Percentiles rank a stretch among this genome's conserved stretches.
Evolutionary conservation across 2,888 invertebrate genomes (phyloP).

Genomic region (Hipparchia sbordonii): DNA sequence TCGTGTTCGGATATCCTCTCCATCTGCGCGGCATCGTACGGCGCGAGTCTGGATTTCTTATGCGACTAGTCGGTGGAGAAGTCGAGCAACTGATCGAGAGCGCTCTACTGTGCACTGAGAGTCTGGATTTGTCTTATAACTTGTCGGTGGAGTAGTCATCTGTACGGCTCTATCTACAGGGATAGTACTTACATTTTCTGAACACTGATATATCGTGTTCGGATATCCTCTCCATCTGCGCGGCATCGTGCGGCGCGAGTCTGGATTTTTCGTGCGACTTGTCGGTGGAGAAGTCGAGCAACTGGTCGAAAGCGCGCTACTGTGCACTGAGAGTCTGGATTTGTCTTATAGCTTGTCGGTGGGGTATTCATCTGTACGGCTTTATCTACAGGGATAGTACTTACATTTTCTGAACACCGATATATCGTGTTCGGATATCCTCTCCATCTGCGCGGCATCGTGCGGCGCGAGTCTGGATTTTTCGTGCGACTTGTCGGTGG

Average conservation of each 20-base stretch:
- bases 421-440: slow-evolving; percentile 59
- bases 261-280: slow-evolving; percentile 54
- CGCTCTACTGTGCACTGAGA: no score
- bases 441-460: slow-evolving; percentile 59
- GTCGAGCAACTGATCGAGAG: no score
- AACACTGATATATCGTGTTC: slow-evolving; percentile 62
- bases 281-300: slow-evolving; percentile 48
- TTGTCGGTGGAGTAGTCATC: no score
- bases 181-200: slow-evolving; percentile 53
- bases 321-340: slow-evolving; percentile 41
- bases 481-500: slow-evolving; percentile 55
- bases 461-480: slow-evolving; percentile 43
- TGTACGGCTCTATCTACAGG: no score
- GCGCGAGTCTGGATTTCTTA: slow-evolving; percentile 48
- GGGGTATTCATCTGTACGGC: slow-evolving; percentile 31
- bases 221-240: slow-evolving; percentile 62
- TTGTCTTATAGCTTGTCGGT: slow-evolving; percentile 54
- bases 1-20: slow-evolving; percentile 63
- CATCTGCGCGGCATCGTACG: slow-evolving; percentile 52
- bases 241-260: slow-evolving; percentile 39
- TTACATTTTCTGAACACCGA: slow-evolving; percentile 61
- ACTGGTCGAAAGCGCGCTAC: slow-evolving; percentile 52
- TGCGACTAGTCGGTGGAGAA: slow-evolving; percentile 53
- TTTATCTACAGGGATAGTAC: no score
- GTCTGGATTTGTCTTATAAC: no score